Conservation (phyloP, 2,113 vertebrate species). For the Sciurus niger region DNA sequence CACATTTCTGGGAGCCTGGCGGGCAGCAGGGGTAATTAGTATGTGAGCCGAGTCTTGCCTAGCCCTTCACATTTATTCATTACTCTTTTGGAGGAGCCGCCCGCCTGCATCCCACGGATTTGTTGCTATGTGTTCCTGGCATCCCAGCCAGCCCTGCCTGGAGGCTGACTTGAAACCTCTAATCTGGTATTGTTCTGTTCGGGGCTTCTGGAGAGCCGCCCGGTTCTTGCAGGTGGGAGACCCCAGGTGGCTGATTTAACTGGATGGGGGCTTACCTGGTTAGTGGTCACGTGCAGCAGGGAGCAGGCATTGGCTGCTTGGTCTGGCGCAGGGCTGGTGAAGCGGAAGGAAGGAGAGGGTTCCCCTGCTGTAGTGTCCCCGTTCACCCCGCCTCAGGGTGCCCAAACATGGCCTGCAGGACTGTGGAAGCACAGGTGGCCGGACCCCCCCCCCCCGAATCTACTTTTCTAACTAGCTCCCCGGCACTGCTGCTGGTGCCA, state of each 20-base stretch:
- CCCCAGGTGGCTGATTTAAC: neutral
- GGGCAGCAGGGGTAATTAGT: conserved; percentile 71
- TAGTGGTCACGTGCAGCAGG: fast-evolving
- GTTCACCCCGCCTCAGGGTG: neutral
- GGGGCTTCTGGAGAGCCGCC: neutral
- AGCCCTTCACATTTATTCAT: conserved; percentile 52
- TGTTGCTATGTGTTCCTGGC: conserved; percentile 40
- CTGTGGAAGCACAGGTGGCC: neutral
- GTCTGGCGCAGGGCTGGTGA: neutral
- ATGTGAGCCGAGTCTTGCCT: conserved; percentile 52
- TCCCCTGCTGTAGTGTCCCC: fast-evolving
- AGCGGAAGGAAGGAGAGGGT: neutral
- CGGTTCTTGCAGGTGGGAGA: neutral
- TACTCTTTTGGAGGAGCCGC: conserved; percentile 50
- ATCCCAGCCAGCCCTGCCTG: neutral
- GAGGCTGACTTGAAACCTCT: conserved; percentile 50
- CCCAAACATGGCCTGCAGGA: too few relatives aligned
- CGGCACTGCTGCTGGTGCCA: neutral
- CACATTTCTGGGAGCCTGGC: conserved; percentile 62
- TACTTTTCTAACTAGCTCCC: neutral
- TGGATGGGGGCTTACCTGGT: neutral
- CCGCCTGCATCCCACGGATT: neutral
- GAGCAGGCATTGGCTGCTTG: neutral
- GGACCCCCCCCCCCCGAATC: neutral
- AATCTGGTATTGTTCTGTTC: neutral